Evolutionary conservation across 2,113 vertebrate genomes (phyloP).

Genomic region (Antigone vipio): DNA sequence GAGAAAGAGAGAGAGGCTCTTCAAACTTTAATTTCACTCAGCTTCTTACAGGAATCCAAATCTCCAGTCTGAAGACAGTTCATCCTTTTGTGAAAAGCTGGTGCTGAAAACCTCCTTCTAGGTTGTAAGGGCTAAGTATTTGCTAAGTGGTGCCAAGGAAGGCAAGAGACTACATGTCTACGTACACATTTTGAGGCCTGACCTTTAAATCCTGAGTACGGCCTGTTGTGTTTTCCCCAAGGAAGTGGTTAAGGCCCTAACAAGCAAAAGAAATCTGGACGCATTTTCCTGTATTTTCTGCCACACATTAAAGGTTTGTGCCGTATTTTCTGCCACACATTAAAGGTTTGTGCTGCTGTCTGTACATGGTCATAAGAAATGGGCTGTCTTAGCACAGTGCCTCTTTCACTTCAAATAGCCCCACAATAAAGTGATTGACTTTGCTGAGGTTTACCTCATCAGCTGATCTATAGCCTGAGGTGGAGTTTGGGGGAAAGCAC

Average conservation of each 20-base stretch:
- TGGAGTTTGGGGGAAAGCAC: neutral
- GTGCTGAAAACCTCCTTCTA: neutral
- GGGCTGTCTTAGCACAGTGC: neutral
- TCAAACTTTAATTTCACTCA: neutral
- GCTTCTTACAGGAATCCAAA: neutral
- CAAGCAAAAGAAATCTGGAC: neutral
- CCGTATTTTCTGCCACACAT: neutral
- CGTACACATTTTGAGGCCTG: neutral
- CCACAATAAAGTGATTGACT: neutral
- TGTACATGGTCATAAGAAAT: rapidly evolving
- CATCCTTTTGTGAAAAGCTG: neutral
- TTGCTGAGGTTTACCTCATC: neutral
- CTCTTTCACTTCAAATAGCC: neutral
- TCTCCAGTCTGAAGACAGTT: neutral
- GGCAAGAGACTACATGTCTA: neutral
- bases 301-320: neutral
- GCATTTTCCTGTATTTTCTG: neutral
- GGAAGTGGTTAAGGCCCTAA: neutral
- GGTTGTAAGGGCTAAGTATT: neutral
- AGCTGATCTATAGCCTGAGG: neutral
- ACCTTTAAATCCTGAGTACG: neutral
- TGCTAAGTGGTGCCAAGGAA: neutral
- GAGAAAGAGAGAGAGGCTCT: neutral
- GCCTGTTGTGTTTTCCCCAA: neutral
- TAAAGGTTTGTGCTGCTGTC: neutral